Percentiles rank a stretch among this genome's conserved stretches.
Conservation (phyloP, 2,888 invertebrate genomes). For the Drosophila formosana region DNA sequence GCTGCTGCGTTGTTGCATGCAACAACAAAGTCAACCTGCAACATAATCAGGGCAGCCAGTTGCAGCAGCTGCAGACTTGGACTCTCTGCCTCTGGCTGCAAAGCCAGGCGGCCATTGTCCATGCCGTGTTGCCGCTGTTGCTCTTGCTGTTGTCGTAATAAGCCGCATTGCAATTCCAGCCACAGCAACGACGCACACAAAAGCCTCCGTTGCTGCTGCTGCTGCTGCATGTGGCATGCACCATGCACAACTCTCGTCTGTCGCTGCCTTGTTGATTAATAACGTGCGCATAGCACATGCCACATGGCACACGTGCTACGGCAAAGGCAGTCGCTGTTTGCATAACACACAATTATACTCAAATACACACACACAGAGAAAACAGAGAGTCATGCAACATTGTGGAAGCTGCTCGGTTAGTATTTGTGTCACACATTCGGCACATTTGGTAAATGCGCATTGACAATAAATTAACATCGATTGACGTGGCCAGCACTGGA, state of each 20-base stretch:
- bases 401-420: constrained; percentile 37
- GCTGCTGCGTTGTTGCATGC: constrained; percentile 7
- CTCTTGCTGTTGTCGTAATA: constrained; percentile 54
- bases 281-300: constrained; percentile 65
- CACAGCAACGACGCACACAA: constrained; percentile 42
- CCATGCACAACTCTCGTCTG: constrained; percentile 31
- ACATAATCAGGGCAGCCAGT: constrained; percentile 38
- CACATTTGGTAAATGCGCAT: constrained; percentile 61
- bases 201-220: constrained; percentile 14
- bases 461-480: constrained; percentile 81
- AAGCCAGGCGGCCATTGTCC: constrained; percentile 15
- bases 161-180: constrained; percentile 61
- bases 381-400: neutral
- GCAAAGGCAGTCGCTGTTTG: constrained; percentile 53
- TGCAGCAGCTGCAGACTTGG: neutral
- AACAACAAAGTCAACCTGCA: constrained; percentile 52
- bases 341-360: constrained; percentile 60
- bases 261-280: constrained; percentile 69
- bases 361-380: constrained; percentile 25
- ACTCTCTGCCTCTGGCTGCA: neutral
- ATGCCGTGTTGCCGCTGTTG: constrained; percentile 15
- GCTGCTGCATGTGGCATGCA: constrained; percentile 18
- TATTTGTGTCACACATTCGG: constrained; percentile 64
- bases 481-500: constrained; percentile 57
- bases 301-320: constrained; percentile 72